Evolutionary conservation across 2,888 invertebrate genomes (phyloP), one percentile per base, ranked within the genome.

Genomic region (Megaustenia siamemsis): DNA sequence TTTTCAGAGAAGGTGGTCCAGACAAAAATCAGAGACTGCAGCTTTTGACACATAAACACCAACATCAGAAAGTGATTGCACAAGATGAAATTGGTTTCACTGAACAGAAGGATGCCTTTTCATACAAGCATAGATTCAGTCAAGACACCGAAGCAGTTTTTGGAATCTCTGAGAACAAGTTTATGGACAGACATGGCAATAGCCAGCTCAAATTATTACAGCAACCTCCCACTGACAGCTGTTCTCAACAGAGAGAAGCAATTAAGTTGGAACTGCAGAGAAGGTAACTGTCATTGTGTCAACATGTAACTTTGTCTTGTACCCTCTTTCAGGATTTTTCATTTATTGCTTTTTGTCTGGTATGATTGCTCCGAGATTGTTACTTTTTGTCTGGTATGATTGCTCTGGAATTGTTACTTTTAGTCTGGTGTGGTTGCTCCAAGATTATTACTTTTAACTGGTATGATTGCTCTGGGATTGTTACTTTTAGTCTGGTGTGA

Each of bases 151-250:
- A 53, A 40, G 60, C 71, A 28, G 78, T 83, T 49, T 43, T 49
- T 24, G 82, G 86, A 28, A 68, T 84, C n/a, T 83, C 83, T 28
- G 82, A 87, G 68, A 79, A 86, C 53, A 87, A 89, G 32, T 79
- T 92, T n/a, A 92, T 91, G 90, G 90, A 90, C 84, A 93, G 92
- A 24, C 45, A 80, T 21, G 80, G 35, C 12, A n/a, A 32, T 32
- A 35, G 35, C 0, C 49, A 75, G 35, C 45, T 79, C 32, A 68
- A 53, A 68, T 24, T 71, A 53, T 24, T 43, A 35, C 35, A 71
- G 12, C 56, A 56, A 40, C 21, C 66, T 35, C 24, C 21, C 21
- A 18, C 28, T 40, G 43, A 35, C 32, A 66, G 38, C 35, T 18
- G 45, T 28, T 66, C 76, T 38, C 68, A 18, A 12, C 32, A 56